These are phyloP conservation scores for Oreochromis aureus DNA, from an alignment of 2,113 vertebrate species.

Conservation along the genomic window DNA sequence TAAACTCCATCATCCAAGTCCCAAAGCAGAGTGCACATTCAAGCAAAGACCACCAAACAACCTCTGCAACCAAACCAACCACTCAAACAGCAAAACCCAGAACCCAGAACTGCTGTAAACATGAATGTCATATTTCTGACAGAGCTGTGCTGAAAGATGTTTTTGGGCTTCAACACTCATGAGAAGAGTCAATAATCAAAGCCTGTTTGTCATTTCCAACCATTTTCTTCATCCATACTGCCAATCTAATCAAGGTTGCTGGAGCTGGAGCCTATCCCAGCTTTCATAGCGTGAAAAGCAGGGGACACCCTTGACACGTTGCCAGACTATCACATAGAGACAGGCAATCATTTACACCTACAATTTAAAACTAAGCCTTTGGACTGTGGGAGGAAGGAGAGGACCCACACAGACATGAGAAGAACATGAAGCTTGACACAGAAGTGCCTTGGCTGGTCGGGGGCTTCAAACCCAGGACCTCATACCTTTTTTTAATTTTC, in stretches of 20 bases:
- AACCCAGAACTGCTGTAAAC: neutral
- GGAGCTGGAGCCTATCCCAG: neutral
- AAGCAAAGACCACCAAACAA: neutral
- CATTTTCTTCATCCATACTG: neutral
- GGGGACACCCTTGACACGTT: neutral
- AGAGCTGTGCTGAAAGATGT: neutral
- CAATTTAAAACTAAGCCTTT: neutral
- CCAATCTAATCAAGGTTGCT: neutral
- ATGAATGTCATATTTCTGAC: neutral
- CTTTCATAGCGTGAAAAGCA: neutral
- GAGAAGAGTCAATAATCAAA: neutral
- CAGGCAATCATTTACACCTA: neutral
- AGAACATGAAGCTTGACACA: neutral
- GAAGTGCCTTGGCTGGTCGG: rapidly evolving
- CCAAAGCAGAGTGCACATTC: neutral
- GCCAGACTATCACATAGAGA: neutral
- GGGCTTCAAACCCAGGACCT: neutral
- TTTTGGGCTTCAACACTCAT: neutral
- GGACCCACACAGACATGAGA: neutral
- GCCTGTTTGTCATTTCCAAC: neutral
- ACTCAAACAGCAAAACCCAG: neutral
- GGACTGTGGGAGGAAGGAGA: neutral
- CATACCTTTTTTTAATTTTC: neutral
- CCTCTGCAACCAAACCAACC: neutral
- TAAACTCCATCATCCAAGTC: neutral